Base-by-base conservation (phyloP, 2,888 invertebrate genomes). In the Synanthedon myopaeformis region DNA sequence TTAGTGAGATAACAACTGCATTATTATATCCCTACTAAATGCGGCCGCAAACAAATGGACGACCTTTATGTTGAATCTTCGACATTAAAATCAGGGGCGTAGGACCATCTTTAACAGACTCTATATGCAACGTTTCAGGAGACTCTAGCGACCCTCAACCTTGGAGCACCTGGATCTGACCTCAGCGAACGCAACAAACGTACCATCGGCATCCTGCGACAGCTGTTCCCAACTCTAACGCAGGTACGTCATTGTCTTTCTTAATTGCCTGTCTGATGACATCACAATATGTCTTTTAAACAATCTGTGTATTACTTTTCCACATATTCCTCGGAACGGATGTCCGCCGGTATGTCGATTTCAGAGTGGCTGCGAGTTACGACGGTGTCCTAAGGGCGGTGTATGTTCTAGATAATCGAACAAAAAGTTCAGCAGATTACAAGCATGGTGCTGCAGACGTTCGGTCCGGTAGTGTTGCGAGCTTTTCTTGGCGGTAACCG, bases 371-470 rank as follows among this genome's bases (percentile, higher is more conserved):
- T 50, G 17, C 14, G 14, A 35, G 10, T 35, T 10, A 13, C 45
- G 45, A 45, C 45, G 67, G 67, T 65, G 56, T 63, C 67, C 65
- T 75, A 77, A 79, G 77, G 75, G 69, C 66, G 70, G 71, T 76
- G 68, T 84, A 70, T 86, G 84, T 87, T 87, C 74, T 87, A 87
- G 93, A 91, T 93, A 73, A 88, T 94, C 86, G 93, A 93, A 89
- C 89, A 91, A 80, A 92, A 92, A 78, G 91, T 94, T 79, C 93
- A 93, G 89, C 89, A 90, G 81, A 89, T 94, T 73, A 91, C 92
- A 60, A 89, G 91, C 75, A 89, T 90, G 77, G 82, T 95, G 69
- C 90, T 95, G 80, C 91, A 93, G 70, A 89, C 92, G 58, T 90
- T 95, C 71, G 95, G 95, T 51, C 92, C 95, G 48, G 89, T 92